Base-by-base conservation (phyloP, 2,888 invertebrate genomes). In the Balanococcus diminutus region DNA sequence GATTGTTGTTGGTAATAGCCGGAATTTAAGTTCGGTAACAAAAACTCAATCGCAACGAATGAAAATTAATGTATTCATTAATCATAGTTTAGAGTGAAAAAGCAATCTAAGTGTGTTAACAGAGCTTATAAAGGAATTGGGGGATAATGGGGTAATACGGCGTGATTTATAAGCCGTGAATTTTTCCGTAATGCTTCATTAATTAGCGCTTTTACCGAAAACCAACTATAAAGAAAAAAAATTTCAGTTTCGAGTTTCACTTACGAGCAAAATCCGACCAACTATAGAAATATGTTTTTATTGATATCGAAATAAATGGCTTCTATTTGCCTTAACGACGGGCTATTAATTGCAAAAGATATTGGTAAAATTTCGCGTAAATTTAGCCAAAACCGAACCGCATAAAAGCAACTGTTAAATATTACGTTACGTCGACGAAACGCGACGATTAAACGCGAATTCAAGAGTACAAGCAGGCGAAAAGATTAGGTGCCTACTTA, bases 131-230 rank as follows among this genome's bases (percentile, higher is more conserved):
- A 75, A 75, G 75, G 75, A 75, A 32, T 32, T n/a, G 32, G 9
- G 11, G 31, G 19, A 3, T 0, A 6, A 32, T 32, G 22, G 56
- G 61, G 61, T 67, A 67, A 67, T 32, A 6, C 28, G 36, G 36
- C 36, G 75, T 75, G 75, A 75, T 75, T 75, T 32, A 75, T 75
- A 75, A 75, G 75, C 32, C 75, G 75, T 75, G 75, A 75, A 75
- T 75, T 75, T 75, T 75, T 75, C 75, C 8, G 75, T 75, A 75
- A 75, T 75, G 75, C 75, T 75, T 75, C 75, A 75, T 75, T 75
- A 75, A 75, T 75, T 75, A 75, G 9, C 3, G 75, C 16, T 75
- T 75, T 75, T 32, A 31, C 6, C 75, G 75, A 75, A 67, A 32
- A 32, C 75, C 16, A 14, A 28, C 2, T 6, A 51, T 0, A 0